Evolutionary conservation across 2,888 invertebrate species (phyloP).

Genomic region (Eupithecia pulchellata): DNA sequence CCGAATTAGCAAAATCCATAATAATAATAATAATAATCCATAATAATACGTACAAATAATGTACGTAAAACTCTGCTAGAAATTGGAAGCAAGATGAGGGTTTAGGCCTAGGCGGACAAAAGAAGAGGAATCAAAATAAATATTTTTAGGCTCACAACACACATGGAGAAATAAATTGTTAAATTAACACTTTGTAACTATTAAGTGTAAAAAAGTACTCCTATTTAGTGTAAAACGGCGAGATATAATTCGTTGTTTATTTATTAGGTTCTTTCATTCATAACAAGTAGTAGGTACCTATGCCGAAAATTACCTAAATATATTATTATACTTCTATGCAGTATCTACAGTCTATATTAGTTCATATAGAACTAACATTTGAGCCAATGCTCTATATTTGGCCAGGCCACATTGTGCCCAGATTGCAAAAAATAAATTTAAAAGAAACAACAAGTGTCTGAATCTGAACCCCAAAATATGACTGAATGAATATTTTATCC

Average conservation of each 20-base stretch:
- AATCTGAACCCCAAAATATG: slow-evolving; percentile 51
- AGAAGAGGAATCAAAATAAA: background rate
- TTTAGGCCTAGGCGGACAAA: background rate
- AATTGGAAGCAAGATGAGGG: background rate
- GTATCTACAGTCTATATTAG: background rate
- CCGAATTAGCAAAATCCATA: no score
- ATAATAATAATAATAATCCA: no score
- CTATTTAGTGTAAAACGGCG: background rate
- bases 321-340: background rate
- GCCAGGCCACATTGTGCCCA: background rate
- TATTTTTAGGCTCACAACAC: background rate
- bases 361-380: background rate
- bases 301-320: background rate
- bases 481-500: slow-evolving; percentile 69
- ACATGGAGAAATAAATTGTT: background rate
- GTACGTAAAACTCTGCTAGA: no score
- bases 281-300: background rate
- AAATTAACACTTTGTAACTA: background rate
- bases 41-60: no score
- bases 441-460: background rate
- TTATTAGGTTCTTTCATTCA: background rate
- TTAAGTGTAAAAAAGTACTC: no score
- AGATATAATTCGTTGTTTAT: background rate
- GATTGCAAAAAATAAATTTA: background rate
- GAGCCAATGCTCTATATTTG: background rate